Percentiles rank a stretch among this genome's conserved stretches.
Conservation (phyloP, 1,140 invertebrate species). For the Anastrepha ludens region DNA sequence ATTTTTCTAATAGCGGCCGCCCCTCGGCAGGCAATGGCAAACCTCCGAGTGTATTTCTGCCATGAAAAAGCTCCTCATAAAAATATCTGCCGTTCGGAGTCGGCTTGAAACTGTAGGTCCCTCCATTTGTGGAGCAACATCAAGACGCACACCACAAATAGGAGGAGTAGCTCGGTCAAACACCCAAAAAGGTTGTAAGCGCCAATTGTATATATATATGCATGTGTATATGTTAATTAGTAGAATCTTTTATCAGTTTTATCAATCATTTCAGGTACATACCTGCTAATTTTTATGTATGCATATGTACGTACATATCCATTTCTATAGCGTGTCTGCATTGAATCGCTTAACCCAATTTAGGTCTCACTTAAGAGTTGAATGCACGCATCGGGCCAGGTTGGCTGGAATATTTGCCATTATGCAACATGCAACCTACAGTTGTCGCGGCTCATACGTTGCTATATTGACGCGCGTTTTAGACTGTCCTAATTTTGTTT, state of each 20-base stretch:
- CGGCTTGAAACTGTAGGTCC: too few relatives aligned
- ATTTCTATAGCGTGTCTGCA: not conserved
- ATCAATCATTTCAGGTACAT: too few relatives aligned
- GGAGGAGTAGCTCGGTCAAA: too few relatives aligned
- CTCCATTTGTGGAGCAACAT: too few relatives aligned
- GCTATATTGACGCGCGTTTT: not conserved
- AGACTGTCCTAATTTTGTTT: not conserved
- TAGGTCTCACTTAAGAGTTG: not conserved
- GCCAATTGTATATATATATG: not conserved
- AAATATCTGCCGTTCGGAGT: too few relatives aligned
- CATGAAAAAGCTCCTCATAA: too few relatives aligned
- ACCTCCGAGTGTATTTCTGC: too few relatives aligned
- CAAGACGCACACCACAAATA: too few relatives aligned
- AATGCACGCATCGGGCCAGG: not conserved
- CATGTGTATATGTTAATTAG: not conserved
- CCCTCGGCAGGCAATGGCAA: too few relatives aligned
- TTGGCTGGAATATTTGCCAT: not conserved
- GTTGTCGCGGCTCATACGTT: not conserved
- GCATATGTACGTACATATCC: not conserved
- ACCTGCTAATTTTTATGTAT: not conserved
- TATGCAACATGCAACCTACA: not conserved
- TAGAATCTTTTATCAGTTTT: too few relatives aligned
- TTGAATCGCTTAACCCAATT: not conserved
- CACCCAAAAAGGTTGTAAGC: too few relatives aligned
- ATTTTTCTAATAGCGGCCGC: too few relatives aligned